Conservation (phyloP, 2,797 vertebrate species). For the Protonibea diacanthus region DNA sequence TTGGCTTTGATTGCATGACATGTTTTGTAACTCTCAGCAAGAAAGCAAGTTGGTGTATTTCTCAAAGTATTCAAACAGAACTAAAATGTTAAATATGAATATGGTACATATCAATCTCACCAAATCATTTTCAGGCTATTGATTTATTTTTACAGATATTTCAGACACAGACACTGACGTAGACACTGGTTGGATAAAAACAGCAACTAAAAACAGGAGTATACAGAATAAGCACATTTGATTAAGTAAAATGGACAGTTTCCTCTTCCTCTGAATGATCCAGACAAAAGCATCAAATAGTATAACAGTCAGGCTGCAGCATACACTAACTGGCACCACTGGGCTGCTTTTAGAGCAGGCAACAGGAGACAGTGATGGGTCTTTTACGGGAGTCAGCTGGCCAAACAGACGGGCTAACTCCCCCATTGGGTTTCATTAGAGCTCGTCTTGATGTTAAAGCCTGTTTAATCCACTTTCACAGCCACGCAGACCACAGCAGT, state of each 20-base stretch:
- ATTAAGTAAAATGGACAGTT: not conserved
- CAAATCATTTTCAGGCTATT: not conserved
- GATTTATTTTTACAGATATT: conserved; percentile 5
- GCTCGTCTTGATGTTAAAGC: conserved; percentile 82
- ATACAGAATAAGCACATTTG: not conserved
- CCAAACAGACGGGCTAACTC: conserved; percentile 81
- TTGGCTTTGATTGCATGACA: not conserved
- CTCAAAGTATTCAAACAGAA: not conserved
- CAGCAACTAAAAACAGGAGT: not conserved
- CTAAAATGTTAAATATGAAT: not conserved
- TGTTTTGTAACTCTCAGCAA: not conserved
- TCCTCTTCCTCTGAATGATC: conserved; percentile 24
- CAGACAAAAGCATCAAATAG: conserved; percentile 29
- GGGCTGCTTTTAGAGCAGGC: conserved; percentile 74
- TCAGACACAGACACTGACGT: not conserved
- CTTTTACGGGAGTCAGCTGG: conserved; percentile 83
- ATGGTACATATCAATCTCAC: not conserved
- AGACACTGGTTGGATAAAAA: not conserved
- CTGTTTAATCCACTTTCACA: conserved; percentile 84
- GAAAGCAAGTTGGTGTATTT: not conserved
- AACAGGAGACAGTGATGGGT: conserved; percentile 74
- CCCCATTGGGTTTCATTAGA: conserved; percentile 83
- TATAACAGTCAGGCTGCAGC: conserved; percentile 31
- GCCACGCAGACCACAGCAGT: conserved; percentile 69
- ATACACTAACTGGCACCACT: conserved; percentile 54